A percentile compares a stretch with the other conserved stretches of the same genome.
Evolutionary conservation across 35 echinoderm and acorn worm genomes (phyloP).

Genomic region (Ophioderma brevispina): DNA sequence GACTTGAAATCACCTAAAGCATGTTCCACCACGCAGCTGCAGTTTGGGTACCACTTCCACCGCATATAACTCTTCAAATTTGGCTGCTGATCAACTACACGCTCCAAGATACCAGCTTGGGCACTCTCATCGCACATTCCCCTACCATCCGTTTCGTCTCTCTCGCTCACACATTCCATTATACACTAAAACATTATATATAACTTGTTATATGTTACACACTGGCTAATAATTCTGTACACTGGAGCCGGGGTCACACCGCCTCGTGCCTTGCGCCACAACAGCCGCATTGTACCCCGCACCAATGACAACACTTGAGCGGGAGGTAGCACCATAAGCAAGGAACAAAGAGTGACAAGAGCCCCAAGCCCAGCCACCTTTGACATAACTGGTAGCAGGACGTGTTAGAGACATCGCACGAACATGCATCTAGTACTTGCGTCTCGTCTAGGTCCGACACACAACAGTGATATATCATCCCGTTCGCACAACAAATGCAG

Average conservation of each 20-base stretch:
- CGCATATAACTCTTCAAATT: not conserved
- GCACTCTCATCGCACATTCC: not conserved
- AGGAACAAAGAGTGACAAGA: conserved; percentile 81
- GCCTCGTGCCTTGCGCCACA: conserved; percentile 93
- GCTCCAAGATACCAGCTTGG: conserved; percentile 6
- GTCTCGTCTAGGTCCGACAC: conserved; percentile 67
- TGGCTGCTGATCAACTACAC: not conserved
- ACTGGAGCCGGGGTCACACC: conserved; percentile 41
- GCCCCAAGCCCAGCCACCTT: conserved; percentile 77
- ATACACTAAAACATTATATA: conserved; percentile 12
- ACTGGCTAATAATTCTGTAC: not conserved
- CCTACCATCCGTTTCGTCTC: not conserved
- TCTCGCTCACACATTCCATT: not conserved
- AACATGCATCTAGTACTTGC: conserved; percentile 80
- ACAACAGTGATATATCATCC: conserved; percentile 94
- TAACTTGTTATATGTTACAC: conserved; percentile 7
- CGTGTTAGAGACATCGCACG: conserved; percentile 58
- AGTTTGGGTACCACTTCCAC: not conserved
- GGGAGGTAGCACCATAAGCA: conserved; percentile 97
- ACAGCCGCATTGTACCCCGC: conserved; percentile 87
- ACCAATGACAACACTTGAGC: conserved; percentile 86
- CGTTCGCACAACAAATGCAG: conserved; percentile 73
- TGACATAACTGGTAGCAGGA: conserved; percentile 68
- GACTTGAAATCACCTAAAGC: too few relatives aligned
- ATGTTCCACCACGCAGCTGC: too few relatives aligned